Evolutionary conservation across 2,888 invertebrate genomes (phyloP).

Genomic region (Pseudococcus longispinus): DNA sequence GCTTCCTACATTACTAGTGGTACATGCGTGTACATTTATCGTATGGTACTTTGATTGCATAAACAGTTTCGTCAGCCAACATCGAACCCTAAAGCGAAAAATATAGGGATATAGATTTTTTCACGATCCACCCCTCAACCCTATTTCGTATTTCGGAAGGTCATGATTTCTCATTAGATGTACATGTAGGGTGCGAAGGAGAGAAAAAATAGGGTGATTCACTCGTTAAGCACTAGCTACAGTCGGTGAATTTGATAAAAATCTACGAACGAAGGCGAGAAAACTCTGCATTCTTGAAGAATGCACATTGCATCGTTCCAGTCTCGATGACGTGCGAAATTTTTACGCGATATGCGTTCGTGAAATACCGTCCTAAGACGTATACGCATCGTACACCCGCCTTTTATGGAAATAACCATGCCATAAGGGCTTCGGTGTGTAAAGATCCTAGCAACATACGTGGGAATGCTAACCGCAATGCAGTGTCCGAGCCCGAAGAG

Average conservation of each 20-base stretch:
- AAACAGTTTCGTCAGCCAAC: neutral
- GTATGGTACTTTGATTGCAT: neutral
- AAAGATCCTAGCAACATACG: neutral
- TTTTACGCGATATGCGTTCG: neutral
- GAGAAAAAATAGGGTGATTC: neutral
- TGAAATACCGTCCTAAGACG: neutral
- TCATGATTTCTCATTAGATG: constrained; percentile 18
- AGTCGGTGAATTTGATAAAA: neutral
- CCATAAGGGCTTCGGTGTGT: neutral
- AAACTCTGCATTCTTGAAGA: neutral
- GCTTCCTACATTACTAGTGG: neutral
- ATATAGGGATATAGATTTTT: constrained; percentile 10
- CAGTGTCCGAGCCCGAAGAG: neutral
- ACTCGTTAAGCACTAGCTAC: neutral
- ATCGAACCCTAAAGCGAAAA: constrained; percentile 26
- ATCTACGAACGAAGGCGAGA: neutral
- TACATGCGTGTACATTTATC: neutral
- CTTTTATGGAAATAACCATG: neutral
- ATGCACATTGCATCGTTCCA: neutral
- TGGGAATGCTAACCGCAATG: neutral
- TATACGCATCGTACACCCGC: neutral
- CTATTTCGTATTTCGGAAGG: constrained; percentile 23
- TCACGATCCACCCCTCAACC: neutral
- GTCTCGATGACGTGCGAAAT: constrained; percentile 1
- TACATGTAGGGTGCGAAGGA: neutral